Evolutionary conservation across 1,140 invertebrate species (phyloP), one percentile per base, ranked within the genome.

Genomic region (Muscidifurax raptorellus): DNA sequence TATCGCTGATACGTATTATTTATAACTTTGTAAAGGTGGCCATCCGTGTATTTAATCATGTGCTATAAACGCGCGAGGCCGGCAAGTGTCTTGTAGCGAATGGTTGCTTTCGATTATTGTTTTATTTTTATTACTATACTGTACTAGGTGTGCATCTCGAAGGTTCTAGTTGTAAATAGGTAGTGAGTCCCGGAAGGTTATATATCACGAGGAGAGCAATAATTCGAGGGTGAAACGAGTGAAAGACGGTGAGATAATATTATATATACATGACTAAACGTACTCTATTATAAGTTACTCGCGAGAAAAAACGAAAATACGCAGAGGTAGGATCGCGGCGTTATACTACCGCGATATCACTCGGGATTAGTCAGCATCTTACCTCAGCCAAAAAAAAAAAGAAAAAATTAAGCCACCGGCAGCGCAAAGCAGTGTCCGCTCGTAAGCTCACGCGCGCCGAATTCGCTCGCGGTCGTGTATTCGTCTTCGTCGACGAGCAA

Each of bases 1-100:
- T 59, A 59, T 59, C 22, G 52, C 52, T 59, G 18, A 22, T 59
- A 3, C 22, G 22, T 72, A n/a, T 59, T 81, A 81, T 81, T 81
- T 81, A 81, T 81, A 72, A 28, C 7, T 59, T n/a, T 22, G 69
- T 28, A 30, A 69, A 28, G 25, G 25, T 69, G 67, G 52, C 52
- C 52, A 59, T n/a, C 52, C 52, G 52, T 59, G 52, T 59, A 59
- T 59, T 59, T 59, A 18, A 59, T 59, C 52, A n/a, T 59, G 52
- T 59, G 52, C 52, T 59, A 59, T 59, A 59, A 59, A 59, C 6
- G 47, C 47, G 13, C 47, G 47, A 12, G 47, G 18, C 47, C 47
- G 47, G 15, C 47, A 6, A 32, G 32, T 5, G 32, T 32, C 5
- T 40, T 40, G 7, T 40, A 40, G 36, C 7, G 52, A 59, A 59